These are phyloP conservation scores for Polia nebulosa DNA, from an alignment of 2,888 invertebrate species.

Conservation along the genomic window DNA sequence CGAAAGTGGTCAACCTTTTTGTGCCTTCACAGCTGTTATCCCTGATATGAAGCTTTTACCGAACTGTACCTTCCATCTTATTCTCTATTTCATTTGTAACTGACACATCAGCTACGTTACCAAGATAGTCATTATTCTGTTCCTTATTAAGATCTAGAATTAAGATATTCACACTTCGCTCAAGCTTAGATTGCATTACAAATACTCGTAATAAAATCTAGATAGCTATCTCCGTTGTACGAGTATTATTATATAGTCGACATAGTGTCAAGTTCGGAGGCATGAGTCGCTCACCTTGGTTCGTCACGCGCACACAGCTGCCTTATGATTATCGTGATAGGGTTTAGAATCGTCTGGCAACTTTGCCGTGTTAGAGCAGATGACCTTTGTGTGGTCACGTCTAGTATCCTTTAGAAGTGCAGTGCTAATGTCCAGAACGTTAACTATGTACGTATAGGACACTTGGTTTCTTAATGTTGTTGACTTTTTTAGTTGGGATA, in stretches of 20 bases:
- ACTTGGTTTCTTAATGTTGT: neutral
- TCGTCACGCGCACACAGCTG: constrained; percentile 25
- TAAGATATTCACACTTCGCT: constrained; percentile 8
- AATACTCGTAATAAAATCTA: constrained; percentile 12
- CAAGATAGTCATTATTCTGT: neutral
- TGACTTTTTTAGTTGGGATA: neutral
- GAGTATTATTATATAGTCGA: no score
- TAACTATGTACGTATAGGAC: neutral
- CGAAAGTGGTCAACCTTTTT: neutral
- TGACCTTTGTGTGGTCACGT: constrained; percentile 49
- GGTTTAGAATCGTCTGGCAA: constrained; percentile 32
- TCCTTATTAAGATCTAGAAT: neutral
- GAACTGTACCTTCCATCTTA: neutral
- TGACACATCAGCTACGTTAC: neutral
- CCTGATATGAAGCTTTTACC: neutral
- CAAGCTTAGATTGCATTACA: neutral
- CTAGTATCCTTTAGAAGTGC: constrained; percentile 29
- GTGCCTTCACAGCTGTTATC: neutral
- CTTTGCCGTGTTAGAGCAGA: constrained; percentile 22
- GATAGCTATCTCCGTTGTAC: constrained; percentile 57
- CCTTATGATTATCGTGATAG: constrained; percentile 10
- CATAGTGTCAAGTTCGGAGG: constrained; percentile 73
- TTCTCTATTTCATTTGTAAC: no score
- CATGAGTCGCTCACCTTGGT: constrained; percentile 65
- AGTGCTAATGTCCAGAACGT: constrained; percentile 31